These are phyloP conservation scores for Acanthosepion lycidas DNA, from an alignment of 2,888 invertebrate species.

Conservation along the genomic window DNA sequence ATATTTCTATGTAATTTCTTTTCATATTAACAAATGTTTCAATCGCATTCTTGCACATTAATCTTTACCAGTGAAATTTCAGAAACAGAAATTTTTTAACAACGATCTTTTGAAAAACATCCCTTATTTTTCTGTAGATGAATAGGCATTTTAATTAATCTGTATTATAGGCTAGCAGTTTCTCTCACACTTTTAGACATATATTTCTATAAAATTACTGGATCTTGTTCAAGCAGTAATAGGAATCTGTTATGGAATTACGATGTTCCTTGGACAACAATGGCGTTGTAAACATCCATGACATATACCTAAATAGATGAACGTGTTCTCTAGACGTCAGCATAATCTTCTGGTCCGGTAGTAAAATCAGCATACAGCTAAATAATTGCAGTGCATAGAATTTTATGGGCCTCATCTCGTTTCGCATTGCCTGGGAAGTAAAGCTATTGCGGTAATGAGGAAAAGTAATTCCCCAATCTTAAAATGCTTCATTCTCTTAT, in stretches of 20 bases:
- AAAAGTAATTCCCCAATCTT: not conserved
- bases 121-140: too few species aligned
- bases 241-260: not conserved
- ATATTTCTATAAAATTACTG: not conserved
- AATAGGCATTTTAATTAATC: too few species aligned
- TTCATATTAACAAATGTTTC: too few species aligned
- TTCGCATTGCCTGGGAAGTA: not conserved
- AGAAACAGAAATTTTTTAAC: too few species aligned
- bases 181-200: not conserved
- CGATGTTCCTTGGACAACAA: not conserved
- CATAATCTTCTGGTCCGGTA: not conserved
- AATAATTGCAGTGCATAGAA: not conserved
- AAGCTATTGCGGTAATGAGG: not conserved
- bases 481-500: not conserved
- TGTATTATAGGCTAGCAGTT: too few species aligned
- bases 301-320: not conserved
- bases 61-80: too few species aligned
- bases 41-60: too few species aligned
- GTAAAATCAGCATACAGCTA: not conserved
- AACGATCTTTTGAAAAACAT: too few species aligned
- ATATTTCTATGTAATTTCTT: too few species aligned
- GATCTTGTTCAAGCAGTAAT: not conserved
- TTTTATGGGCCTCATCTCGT: not conserved
- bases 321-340: not conserved
- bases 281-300: not conserved